Base-by-base conservation (phyloP, 2,113 vertebrate genomes). In the Cromileptes altivelis region DNA sequence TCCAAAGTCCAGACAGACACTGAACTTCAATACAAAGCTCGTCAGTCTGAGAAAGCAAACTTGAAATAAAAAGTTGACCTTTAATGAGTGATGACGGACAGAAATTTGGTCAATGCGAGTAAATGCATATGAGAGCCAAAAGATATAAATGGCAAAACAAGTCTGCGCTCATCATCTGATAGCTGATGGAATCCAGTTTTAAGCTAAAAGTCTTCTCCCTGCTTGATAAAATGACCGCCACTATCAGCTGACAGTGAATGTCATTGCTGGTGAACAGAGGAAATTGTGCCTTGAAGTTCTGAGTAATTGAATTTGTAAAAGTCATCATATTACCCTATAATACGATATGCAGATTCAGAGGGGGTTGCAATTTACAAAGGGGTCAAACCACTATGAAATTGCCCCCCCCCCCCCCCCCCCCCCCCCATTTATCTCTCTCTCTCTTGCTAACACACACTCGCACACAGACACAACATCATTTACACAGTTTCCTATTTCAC, bases 241-340 rank as follows among this genome's bases (percentile, higher is more conserved):
- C 85, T 87, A 82, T 88, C 72, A 72, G 74, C 76, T 86, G 79
- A 86, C 80, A 87, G 82, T 55, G 74, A 91, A 89, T 80, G 79
- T 84, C 87, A 91, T 27, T 84, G 83, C 82, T 50, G 49, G 42
- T 52, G 77, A 91, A 84, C 74, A 78, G 72, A 87, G 83, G 67
- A 81, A 85, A 92, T 75, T 86, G 84, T 71, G 71, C 88, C 88
- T 92, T 85, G 81, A 92, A 85, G 88, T 78, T 87, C 68, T 45
- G 49, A 84, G 80, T 90, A 93, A 93, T 87, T 91, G 82, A 91
- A 93, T 83, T 88, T 89, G 81, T 85, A 85, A 89, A 92, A 90
- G 90, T 92, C 84, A 85, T 87, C 49, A 18, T 88, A 87, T 88
- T 92, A 91, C 56, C 78, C 75, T 83, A 84, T 84, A 85, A 92